Evolutionary conservation across 2,888 invertebrate species (phyloP).

Genomic region (Adelognathus sp.): DNA sequence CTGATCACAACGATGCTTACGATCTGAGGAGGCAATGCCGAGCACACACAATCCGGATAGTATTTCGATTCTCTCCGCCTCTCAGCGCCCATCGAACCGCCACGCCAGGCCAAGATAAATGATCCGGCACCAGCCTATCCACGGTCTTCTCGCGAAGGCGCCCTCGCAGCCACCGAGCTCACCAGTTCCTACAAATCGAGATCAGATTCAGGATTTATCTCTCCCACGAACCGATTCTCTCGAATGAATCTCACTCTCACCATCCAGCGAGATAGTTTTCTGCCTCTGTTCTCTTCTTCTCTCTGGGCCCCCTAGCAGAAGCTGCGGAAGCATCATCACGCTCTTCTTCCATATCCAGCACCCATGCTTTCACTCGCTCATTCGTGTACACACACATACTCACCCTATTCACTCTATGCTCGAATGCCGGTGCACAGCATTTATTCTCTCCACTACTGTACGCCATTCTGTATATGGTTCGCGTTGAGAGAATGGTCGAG

Average conservation of each 20-base stretch:
- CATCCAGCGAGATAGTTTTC: constrained; percentile 26
- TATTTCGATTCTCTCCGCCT: constrained; percentile 12
- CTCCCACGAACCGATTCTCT: constrained; percentile 37
- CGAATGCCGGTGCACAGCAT: constrained; percentile 6
- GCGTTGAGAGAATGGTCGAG: constrained; percentile 10
- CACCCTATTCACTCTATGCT: constrained; percentile 15
- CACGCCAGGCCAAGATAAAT: constrained; percentile 57
- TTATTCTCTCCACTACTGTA: constrained; percentile 35
- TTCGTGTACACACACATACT: background rate
- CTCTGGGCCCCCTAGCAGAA: background rate
- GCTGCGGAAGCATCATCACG: background rate
- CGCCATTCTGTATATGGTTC: constrained; percentile 21
- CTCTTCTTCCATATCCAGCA: background rate
- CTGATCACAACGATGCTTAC: constrained; percentile 27
- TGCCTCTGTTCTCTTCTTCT: constrained; percentile 15
- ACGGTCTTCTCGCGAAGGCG: constrained; percentile 26
- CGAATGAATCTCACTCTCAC: constrained; percentile 27
- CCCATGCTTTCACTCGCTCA: constrained; percentile 28
- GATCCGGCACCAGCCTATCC: constrained; percentile 52
- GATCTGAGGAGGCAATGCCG: constrained; percentile 18
- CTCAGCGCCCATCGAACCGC: constrained; percentile 16
- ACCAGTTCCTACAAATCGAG: constrained; percentile 51
- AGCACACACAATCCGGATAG: constrained; percentile 28
- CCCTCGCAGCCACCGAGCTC: constrained; percentile 6
- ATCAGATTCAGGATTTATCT: constrained; percentile 56